Conservation (phyloP, 2,888 invertebrate genomes). For the Drosophila merina region DNA sequence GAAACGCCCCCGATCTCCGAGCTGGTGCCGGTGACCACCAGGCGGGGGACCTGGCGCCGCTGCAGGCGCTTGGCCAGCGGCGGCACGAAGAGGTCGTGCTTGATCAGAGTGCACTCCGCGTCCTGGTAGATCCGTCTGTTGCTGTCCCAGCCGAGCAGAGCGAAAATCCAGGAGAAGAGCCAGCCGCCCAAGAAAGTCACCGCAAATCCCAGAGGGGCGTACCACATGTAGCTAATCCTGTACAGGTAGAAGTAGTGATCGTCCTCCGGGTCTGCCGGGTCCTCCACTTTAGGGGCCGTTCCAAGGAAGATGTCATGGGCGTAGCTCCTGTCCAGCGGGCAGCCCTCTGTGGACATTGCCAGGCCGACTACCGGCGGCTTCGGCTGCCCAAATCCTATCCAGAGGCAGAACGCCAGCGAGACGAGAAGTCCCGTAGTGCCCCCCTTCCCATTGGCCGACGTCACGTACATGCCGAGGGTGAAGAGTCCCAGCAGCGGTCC, state of each 20-base stretch:
- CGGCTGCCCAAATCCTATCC: slow-evolving; percentile 94
- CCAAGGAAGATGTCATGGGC: slow-evolving; percentile 50
- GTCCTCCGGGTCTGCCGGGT: slow-evolving; percentile 2
- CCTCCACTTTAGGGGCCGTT: slow-evolving; percentile 4
- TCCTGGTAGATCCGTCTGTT: slow-evolving; percentile 78
- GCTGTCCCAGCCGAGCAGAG: slow-evolving; percentile 79
- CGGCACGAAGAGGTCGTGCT: slow-evolving; percentile 86
- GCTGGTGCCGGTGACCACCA: slow-evolving; percentile 76
- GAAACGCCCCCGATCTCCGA: slow-evolving; percentile 59
- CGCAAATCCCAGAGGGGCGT: slow-evolving; percentile 86
- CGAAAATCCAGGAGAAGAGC: slow-evolving; percentile 84
- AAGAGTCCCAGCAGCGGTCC: slow-evolving; percentile 94
- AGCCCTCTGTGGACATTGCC: slow-evolving; percentile 86
- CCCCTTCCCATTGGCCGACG: slow-evolving; percentile 90
- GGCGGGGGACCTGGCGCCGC: slow-evolving; percentile 75
- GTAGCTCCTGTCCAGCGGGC: slow-evolving; percentile 77
- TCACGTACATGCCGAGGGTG: slow-evolving; percentile 92
- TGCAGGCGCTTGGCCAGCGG: slow-evolving; percentile 85
- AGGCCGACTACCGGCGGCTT: slow-evolving; percentile 87
- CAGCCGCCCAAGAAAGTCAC: slow-evolving; percentile 85
- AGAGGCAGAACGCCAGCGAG: slow-evolving; percentile 89
- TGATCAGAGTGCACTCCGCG: slow-evolving; percentile 81
- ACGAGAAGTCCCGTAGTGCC: slow-evolving; percentile 87
- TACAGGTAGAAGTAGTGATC: slow-evolving; percentile 80
- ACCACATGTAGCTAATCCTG: slow-evolving; percentile 89